phyloP scores from a whole-genome alignment of 37 sponge, comb jelly and placozoan genomes.

The Aplysina aerophoba region DNA sequence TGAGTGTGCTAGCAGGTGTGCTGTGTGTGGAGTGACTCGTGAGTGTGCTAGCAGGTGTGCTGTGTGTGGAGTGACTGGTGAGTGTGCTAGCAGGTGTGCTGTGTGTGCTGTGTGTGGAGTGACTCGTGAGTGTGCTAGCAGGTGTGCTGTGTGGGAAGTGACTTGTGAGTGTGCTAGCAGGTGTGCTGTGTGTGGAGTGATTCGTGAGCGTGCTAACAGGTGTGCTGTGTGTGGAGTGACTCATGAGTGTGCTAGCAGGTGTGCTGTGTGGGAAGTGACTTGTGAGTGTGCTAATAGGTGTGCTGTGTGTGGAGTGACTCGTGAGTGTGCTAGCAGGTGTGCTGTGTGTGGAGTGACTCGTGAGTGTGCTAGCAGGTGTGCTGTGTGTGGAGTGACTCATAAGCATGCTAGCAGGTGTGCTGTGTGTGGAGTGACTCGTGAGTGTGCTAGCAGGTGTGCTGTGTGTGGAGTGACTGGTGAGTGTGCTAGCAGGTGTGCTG shows the following conservation, averaged over 20 bases:
- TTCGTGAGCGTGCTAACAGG: too few relatives aligned
- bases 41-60: too few relatives aligned
- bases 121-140: not conserved
- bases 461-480: not conserved
- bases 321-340: not conserved
- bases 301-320: not conserved
- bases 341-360: too few relatives aligned
- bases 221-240: not conserved
- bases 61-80: too few relatives aligned
- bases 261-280: too few relatives aligned
- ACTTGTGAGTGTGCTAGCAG: not conserved
- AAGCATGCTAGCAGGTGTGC: not conserved
- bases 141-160: not conserved
- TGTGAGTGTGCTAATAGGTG: constrained; percentile 40
- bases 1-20: too few relatives aligned
- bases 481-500: not conserved
- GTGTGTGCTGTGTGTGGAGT: not conserved
- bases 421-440: too few relatives aligned
- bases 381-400: not conserved
- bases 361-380: constrained; percentile 42
- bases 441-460: constrained; percentile 38
- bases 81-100: too few relatives aligned
- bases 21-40: too few relatives aligned
- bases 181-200: too few relatives aligned
- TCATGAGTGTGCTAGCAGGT: not conserved